phyloP scores from a whole-genome alignment of 2,888 invertebrate species.

The Amiota minor region DNA sequence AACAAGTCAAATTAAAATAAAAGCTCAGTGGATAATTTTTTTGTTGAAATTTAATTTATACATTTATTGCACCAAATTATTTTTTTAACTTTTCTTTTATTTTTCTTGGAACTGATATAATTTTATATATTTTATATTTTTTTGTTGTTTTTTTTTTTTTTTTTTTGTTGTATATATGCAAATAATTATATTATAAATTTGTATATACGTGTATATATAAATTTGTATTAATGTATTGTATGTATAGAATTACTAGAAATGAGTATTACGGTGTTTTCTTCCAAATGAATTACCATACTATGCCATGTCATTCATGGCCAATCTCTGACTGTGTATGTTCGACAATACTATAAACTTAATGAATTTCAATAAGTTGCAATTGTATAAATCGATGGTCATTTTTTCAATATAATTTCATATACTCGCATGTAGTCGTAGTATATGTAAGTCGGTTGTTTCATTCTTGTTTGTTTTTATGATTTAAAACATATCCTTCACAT shows the following conservation, averaged over 20 bases:
- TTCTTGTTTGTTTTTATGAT: too few relatives aligned
- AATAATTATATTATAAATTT: conserved; percentile 13
- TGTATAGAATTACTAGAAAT: conserved; percentile 11
- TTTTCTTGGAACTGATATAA: conserved; percentile 31
- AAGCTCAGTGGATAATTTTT: conserved; percentile 36
- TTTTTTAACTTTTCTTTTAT: conserved; percentile 39
- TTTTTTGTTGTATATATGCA: conserved; percentile 40
- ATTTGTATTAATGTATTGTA: conserved; percentile 6
- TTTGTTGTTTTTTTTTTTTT: conserved; percentile 37
- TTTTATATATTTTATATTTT: conserved; percentile 29
- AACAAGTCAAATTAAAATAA: background rate
- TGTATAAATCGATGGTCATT: conserved; percentile 63
- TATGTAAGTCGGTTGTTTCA: conserved; percentile 43
- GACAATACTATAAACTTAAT: background rate
- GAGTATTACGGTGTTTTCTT: background rate
- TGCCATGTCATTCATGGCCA: too few relatives aligned
- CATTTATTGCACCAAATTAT: conserved; percentile 71
- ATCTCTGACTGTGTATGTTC: too few relatives aligned
- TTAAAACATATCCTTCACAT: too few relatives aligned
- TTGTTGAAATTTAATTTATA: conserved; percentile 66
- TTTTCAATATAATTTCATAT: conserved; percentile 53
- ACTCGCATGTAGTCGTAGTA: too few relatives aligned
- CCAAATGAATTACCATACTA: too few relatives aligned
- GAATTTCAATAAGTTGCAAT: background rate
- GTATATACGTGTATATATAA: conserved; percentile 31